Evolutionary conservation across 1,140 invertebrate species (phyloP).

Genomic region (Caenorhabditis remanei): DNA sequence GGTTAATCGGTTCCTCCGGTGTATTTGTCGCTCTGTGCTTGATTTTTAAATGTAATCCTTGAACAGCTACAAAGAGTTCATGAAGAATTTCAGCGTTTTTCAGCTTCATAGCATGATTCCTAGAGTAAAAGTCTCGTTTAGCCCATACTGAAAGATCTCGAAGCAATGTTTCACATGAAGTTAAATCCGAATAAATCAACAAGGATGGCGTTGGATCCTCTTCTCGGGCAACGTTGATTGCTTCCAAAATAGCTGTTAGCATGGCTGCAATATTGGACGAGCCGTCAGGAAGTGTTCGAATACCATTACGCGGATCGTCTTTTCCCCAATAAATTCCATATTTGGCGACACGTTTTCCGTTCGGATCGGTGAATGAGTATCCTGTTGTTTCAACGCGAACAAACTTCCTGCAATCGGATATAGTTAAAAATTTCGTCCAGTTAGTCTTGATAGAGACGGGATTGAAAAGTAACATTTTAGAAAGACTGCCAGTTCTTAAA

Average conservation of each 20-base stretch:
- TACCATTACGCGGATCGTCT: constrained; percentile 30
- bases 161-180: not conserved
- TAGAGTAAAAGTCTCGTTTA: constrained; percentile 13
- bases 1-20: not conserved
- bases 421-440: too few relatives aligned
- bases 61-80: constrained; percentile 3
- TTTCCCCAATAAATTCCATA: constrained; percentile 54
- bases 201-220: constrained; percentile 20
- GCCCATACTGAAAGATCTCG: not conserved
- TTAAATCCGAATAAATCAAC: constrained; percentile 11
- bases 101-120: not conserved
- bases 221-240: constrained; percentile 27
- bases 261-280: constrained; percentile 18
- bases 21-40: not conserved
- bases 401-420: not conserved
- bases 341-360: constrained; percentile 40
- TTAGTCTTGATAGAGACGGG: too few relatives aligned
- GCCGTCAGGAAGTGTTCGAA: constrained; percentile 20
- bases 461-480: too few relatives aligned
- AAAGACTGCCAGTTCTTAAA: too few relatives aligned
- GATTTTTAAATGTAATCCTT: constrained; percentile 36
- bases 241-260: constrained; percentile 36
- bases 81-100: constrained; percentile 37
- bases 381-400: constrained; percentile 32
- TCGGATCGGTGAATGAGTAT: constrained; percentile 23